These are phyloP conservation scores for Pristionchus mayeri DNA, from an alignment of 2,888 invertebrate species.

Conservation along the genomic window DNA sequence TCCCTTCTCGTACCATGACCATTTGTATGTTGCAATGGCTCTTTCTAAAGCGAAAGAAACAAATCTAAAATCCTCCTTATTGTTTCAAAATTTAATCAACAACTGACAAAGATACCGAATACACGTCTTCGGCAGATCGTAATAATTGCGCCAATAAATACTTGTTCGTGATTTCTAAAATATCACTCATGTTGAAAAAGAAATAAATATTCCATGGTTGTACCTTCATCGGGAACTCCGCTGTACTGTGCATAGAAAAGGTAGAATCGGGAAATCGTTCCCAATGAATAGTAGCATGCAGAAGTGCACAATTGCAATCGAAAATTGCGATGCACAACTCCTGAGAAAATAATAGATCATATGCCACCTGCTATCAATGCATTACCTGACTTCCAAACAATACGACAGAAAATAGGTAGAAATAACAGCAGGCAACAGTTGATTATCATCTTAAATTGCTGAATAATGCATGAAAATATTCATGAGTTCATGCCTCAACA, in stretches of 20 bases:
- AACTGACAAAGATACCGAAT: background rate
- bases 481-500: background rate
- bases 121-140: background rate
- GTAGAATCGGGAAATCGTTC: background rate
- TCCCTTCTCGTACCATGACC: conserved; percentile 18
- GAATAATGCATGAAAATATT: background rate
- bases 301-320: background rate
- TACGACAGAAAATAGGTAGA: conserved; percentile 2
- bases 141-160: background rate
- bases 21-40: background rate
- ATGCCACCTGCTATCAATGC: background rate
- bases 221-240: conserved; percentile 20
- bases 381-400: conserved; percentile 11
- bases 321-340: conserved; percentile 11
- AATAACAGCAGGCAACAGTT: background rate
- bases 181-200: background rate
- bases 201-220: background rate
- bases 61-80: background rate
- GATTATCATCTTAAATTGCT: background rate
- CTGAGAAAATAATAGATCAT: background rate
- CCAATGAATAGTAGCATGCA: background rate
- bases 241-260: conserved; percentile 24
- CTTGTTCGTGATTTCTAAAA: background rate
- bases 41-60: background rate
- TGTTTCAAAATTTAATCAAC: background rate